Percentiles rank a stretch among this genome's conserved stretches.
Conservation (phyloP, 1,140 invertebrate genomes). For the Pseudomyrmex sp. region DNA sequence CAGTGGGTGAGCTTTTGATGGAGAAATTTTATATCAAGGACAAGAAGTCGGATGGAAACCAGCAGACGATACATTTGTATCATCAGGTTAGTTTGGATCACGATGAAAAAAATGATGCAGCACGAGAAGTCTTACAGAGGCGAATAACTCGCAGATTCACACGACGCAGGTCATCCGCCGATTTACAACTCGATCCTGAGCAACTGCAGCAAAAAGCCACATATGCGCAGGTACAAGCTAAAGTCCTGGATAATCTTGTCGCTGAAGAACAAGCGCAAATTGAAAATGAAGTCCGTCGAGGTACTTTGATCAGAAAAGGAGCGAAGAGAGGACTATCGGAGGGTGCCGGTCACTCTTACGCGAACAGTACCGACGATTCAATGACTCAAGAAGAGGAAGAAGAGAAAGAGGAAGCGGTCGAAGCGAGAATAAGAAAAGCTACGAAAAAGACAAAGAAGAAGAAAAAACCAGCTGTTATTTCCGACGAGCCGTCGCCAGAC, state of each 20-base stretch:
- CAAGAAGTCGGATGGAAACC: conserved; percentile 81
- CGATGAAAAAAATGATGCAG: conserved; percentile 18
- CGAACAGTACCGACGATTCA: conserved; percentile 25
- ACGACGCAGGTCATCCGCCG: conserved; percentile 78
- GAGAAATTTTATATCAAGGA: conserved; percentile 92
- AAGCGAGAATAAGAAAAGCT: conserved; percentile 51
- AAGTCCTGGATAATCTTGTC: conserved; percentile 83
- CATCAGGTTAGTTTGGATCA: conserved; percentile 73
- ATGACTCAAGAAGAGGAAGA: conserved; percentile 52
- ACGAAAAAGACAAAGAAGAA: conserved; percentile 68
- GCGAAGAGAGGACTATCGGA: background rate
- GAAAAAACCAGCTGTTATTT: conserved; percentile 27
- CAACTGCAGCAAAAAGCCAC: conserved; percentile 78
- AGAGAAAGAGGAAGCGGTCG: conserved; percentile 59
- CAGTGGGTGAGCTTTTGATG: conserved; percentile 89
- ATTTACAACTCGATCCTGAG: conserved; percentile 79
- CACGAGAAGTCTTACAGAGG: conserved; percentile 72
- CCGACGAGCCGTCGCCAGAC: conserved; percentile 31
- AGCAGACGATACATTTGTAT: conserved; percentile 70
- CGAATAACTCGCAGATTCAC: conserved; percentile 80
- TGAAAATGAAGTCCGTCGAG: conserved; percentile 76
- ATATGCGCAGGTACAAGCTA: conserved; percentile 81
- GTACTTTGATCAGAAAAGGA: conserved; percentile 75
- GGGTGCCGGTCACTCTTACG: background rate
- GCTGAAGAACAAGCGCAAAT: conserved; percentile 83